Conservation (phyloP, 2,888 invertebrate genomes). For the Microctonus aethiopoides region DNA sequence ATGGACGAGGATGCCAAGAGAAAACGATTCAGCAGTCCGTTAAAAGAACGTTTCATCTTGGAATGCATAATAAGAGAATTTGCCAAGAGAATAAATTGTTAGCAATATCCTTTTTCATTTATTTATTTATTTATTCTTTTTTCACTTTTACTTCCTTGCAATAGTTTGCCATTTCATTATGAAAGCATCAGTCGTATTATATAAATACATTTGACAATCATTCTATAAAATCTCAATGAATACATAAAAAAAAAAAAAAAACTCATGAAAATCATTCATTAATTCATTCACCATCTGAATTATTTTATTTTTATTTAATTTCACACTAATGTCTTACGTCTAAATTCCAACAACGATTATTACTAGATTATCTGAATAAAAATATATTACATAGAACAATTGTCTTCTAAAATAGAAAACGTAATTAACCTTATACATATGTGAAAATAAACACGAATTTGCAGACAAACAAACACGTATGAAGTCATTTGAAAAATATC, state of each 20-base stretch:
- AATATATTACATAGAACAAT: constrained; percentile 18
- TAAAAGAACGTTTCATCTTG: constrained; percentile 4
- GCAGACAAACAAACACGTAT: neutral
- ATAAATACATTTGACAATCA: neutral
- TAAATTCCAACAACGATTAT: neutral
- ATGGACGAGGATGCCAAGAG: constrained; percentile 14
- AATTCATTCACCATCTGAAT: too few relatives aligned
- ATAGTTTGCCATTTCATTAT: neutral
- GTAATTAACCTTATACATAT: neutral
- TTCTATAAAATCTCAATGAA: neutral
- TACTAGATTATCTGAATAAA: constrained; percentile 3
- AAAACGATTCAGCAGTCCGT: constrained; percentile 25
- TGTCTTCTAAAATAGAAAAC: neutral
- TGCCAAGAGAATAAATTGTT: neutral
- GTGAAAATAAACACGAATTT: neutral
- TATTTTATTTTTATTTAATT: too few relatives aligned
- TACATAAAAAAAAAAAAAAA: too few relatives aligned
- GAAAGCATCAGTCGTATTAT: neutral
- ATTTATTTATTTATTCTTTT: neutral
- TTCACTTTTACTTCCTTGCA: constrained; percentile 7
- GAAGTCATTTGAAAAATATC: neutral
- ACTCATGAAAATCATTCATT: neutral
- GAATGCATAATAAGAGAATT: neutral
- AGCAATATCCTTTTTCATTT: neutral
- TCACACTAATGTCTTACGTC: too few relatives aligned